A percentile compares a stretch with the other conserved stretches of the same genome.
Conservation (phyloP, 92 coral and sea anemone species). For the Epizoanthus ramosus region DNA sequence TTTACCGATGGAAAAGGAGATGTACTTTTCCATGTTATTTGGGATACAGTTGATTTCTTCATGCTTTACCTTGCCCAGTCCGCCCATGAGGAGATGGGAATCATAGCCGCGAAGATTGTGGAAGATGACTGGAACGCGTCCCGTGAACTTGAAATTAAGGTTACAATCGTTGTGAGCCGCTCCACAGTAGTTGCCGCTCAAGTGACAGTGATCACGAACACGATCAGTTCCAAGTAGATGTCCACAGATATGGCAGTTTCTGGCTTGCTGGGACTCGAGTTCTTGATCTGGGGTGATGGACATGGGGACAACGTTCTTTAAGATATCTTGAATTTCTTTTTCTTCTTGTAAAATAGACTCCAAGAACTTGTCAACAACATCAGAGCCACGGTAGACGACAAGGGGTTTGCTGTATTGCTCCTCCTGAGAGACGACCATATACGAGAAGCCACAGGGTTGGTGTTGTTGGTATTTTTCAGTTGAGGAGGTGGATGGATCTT, state of each 20-base stretch:
- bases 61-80: slow-evolving; percentile 53
- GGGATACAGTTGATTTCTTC: slow-evolving; percentile 60
- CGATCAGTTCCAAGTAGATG: slow-evolving; percentile 39
- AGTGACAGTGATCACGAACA: slow-evolving; percentile 58
- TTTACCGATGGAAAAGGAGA: slow-evolving; percentile 57
- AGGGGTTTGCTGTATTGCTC: slow-evolving; percentile 25
- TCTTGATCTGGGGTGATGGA: slow-evolving; percentile 26
- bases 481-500: neutral
- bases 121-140: slow-evolving; percentile 53
- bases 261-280: slow-evolving; percentile 42
- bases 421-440: neutral
- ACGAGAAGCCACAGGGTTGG: slow-evolving; percentile 42
- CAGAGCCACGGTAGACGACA: slow-evolving; percentile 50
- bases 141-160: slow-evolving; percentile 45
- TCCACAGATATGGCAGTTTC: slow-evolving; percentile 51
- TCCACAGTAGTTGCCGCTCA: slow-evolving; percentile 42
- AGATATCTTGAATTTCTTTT: slow-evolving; percentile 12
- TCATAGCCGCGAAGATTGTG: slow-evolving; percentile 52
- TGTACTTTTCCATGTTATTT: slow-evolving; percentile 61
- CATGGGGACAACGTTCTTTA: slow-evolving; percentile 51
- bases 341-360: slow-evolving; percentile 34
- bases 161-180: slow-evolving; percentile 45
- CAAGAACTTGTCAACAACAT: slow-evolving; percentile 35
- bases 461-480: slow-evolving; percentile 16
- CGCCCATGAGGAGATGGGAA: slow-evolving; percentile 54